Percentiles rank a stretch among this genome's conserved stretches.
These are phyloP conservation scores for Campylorhamphus procurvoides DNA, from an alignment of 2,113 vertebrate species.

Conservation along the genomic window DNA sequence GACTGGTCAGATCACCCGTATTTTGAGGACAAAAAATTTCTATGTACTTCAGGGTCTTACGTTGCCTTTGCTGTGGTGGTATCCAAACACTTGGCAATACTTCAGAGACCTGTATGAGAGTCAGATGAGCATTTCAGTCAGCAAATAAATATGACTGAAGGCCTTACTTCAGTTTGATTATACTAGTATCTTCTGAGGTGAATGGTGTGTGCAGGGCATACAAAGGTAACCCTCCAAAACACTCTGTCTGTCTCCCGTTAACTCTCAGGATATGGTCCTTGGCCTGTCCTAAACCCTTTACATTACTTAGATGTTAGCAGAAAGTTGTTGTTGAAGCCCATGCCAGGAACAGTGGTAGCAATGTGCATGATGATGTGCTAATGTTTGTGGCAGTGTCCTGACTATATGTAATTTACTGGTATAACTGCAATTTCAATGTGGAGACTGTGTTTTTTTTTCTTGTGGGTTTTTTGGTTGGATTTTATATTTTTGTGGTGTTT, in stretches of 20 bases:
- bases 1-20: neutral
- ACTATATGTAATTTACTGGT: neutral
- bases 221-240: neutral
- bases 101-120: neutral
- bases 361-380: rapidly evolving
- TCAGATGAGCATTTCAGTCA: neutral
- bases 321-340: neutral
- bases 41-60: neutral
- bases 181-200: neutral
- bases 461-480: too few relatives aligned
- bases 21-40: neutral
- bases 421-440: neutral
- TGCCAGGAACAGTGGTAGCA: rapidly evolving
- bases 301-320: neutral
- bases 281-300: neutral
- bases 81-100: neutral
- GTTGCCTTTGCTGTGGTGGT: neutral
- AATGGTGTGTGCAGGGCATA: neutral
- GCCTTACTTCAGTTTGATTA: neutral
- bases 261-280: neutral
- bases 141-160: neutral
- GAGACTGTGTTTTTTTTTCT: too few relatives aligned
- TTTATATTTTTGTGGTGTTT: neutral
- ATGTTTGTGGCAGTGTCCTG: neutral
- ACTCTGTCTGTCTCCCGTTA: neutral